Evolutionary conservation across 2,888 invertebrate species (phyloP), one percentile per base, ranked within the genome.

Genomic region (Lasioglossum pauxillum): DNA sequence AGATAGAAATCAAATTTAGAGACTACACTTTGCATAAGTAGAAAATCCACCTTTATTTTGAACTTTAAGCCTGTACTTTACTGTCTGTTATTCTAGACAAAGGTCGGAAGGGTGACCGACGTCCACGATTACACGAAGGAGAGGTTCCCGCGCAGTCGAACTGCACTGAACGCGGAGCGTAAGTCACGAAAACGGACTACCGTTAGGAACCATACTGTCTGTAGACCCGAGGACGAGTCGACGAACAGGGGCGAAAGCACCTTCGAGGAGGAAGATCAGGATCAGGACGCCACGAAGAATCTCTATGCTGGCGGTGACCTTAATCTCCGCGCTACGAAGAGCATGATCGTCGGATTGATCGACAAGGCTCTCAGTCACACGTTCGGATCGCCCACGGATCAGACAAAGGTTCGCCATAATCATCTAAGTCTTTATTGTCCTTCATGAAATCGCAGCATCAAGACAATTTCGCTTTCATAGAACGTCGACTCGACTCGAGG

Each of bases 271-370:
- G 80, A 76, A 8, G 16, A 84, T 38, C 60, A 78, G 73, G n/a
- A 31, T 77, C 23, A 67, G 12, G 27, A n/a, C 1, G 16, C 60
- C 0, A 60, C 60, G 23, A 86, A 84, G 49, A 80, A 67, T 12
- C 35, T 80, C 38, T 80, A 85, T 41, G 87, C 81, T 0, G 94
- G 93, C 44, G 90, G 95, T 53, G 95, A 95, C 12, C 82, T 95
- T 81, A 95, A 96, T 87, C 88, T 96, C 60, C 95, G 95, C 64
- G 92, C 94, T 44, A 95, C 95, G 3, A 96, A 96, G 86, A 96
- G 95, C 86, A 95, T 95, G 83, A 95, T 96, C 69, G 94, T 96
- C 4, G 95, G 95, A 90, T 91, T 96, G 74, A 96, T 96, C 80
- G 96, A 96, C 10, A 57, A 95, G 72, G 96, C 95, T 5, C 90